Evolutionary conservation across 2,888 invertebrate genomes (phyloP).

Genomic region (Labia minor): DNA sequence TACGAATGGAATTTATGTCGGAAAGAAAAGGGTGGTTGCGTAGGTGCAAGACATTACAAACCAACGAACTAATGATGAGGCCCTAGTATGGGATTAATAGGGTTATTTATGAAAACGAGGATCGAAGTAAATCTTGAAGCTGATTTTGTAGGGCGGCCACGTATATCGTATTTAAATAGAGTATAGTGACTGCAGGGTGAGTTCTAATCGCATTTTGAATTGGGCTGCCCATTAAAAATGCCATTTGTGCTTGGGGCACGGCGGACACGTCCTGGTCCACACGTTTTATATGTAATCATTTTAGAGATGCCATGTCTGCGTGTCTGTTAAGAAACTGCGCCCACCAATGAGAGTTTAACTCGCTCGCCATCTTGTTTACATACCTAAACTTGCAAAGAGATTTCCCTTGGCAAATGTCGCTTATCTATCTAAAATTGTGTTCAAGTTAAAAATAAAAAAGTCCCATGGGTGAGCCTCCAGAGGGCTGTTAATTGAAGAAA

Average conservation of each 20-base stretch:
- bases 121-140: neutral
- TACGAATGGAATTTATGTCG: neutral
- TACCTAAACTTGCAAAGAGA: too few relatives aligned
- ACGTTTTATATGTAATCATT: neutral
- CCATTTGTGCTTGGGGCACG: neutral
- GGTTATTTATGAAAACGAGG: neutral
- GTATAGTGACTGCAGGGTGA: neutral
- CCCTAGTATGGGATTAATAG: neutral
- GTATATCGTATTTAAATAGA: neutral
- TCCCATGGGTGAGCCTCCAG: too few relatives aligned
- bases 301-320: neutral
- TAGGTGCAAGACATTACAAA: neutral
- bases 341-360: neutral
- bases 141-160: neutral
- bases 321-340: neutral
- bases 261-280: neutral
- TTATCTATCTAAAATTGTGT: too few relatives aligned
- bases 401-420: too few relatives aligned
- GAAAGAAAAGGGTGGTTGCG: neutral
- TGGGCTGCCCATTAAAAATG: neutral
- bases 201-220: neutral
- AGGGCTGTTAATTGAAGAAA: too few relatives aligned
- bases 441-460: too few relatives aligned
- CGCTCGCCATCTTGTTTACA: neutral
- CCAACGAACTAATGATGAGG: neutral